Conservation (phyloP, 2,888 invertebrate genomes). For the Pammene fasciana region DNA sequence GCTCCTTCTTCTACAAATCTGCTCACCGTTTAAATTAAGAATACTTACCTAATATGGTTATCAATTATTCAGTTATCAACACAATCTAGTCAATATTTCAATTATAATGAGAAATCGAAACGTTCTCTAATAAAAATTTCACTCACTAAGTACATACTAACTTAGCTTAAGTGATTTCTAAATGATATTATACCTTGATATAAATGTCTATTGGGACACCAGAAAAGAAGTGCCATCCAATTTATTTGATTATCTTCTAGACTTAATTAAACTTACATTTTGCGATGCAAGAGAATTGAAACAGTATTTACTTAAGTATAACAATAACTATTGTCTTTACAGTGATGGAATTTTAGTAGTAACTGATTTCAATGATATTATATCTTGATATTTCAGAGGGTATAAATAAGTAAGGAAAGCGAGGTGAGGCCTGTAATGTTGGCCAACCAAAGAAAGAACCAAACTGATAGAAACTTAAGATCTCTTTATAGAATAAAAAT, state of each 20-base stretch:
- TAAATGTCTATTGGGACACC: constrained; percentile 56
- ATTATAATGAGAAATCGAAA: neutral
- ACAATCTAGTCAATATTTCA: constrained; percentile 18
- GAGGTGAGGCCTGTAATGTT: neutral
- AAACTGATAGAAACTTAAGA: constrained; percentile 64
- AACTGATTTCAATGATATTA: constrained; percentile 40
- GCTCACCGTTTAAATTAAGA: no score
- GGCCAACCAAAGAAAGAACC: constrained; percentile 70
- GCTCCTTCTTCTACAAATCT: no score
- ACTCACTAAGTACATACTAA: constrained; percentile 8
- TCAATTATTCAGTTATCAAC: no score
- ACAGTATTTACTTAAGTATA: constrained; percentile 71
- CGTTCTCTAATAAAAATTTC: neutral
- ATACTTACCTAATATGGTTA: no score
- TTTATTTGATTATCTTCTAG: constrained; percentile 69
- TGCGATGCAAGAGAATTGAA: constrained; percentile 84
- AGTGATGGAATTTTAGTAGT: constrained; percentile 27
- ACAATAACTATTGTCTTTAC: constrained; percentile 54
- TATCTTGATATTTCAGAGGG: constrained; percentile 39
- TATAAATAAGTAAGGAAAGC: constrained; percentile 24
- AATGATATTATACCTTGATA: constrained; percentile 44
- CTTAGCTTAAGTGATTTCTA: constrained; percentile 21
- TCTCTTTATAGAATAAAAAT: constrained; percentile 38
- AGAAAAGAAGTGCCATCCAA: constrained; percentile 77
- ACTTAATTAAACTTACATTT: constrained; percentile 71